phyloP scores from a whole-genome alignment of 2,113 vertebrate genomes.

The Mionectes macconnelli region DNA sequence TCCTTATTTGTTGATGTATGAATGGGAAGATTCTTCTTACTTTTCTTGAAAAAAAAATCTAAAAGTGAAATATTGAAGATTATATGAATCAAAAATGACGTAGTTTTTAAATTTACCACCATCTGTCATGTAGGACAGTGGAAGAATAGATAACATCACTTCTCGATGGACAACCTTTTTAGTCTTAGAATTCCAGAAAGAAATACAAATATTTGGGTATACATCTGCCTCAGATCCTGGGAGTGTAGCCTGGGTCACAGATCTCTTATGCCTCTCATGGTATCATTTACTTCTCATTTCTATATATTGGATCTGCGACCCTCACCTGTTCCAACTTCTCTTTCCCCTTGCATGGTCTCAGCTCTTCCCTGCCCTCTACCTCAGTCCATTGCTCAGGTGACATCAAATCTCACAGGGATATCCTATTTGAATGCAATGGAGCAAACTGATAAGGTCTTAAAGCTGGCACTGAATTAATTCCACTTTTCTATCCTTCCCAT shows the following conservation, averaged over 20 bases:
- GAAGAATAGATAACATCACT: background rate
- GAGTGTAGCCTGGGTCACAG: background rate
- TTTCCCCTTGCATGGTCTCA: background rate
- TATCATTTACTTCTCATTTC: background rate
- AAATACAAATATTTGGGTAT: background rate
- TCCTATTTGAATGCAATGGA: background rate
- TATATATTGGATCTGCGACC: background rate
- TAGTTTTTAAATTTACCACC: background rate
- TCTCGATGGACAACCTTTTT: background rate
- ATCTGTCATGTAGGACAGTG: background rate
- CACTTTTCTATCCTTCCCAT: background rate
- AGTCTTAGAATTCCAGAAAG: background rate
- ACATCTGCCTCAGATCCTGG: background rate
- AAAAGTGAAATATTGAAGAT: background rate
- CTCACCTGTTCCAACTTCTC: background rate
- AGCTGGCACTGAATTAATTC: background rate
- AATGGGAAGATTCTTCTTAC: background rate
- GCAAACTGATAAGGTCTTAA: background rate
- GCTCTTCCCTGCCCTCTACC: background rate
- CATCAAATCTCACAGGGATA: background rate
- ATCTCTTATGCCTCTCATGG: background rate
- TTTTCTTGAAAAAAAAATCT: background rate
- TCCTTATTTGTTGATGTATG: background rate
- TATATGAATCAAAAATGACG: background rate
- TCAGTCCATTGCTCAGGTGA: background rate